A percentile compares a stretch with the other conserved stretches of the same genome.
Conservation (phyloP, 2,888 invertebrate genomes). For the Mesorhabditis belari region DNA sequence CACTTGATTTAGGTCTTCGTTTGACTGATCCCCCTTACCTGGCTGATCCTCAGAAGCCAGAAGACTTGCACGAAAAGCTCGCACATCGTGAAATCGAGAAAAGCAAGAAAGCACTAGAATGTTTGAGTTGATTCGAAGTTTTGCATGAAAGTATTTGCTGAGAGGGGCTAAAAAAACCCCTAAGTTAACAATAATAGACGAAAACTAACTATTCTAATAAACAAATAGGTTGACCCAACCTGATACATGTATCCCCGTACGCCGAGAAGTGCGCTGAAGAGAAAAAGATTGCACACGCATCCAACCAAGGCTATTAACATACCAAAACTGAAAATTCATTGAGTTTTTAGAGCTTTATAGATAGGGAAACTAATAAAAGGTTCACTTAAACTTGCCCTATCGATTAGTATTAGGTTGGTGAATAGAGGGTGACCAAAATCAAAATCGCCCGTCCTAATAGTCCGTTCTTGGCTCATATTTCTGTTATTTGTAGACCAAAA, state of each 20-base stretch:
- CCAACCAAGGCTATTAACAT: slow-evolving; percentile 15
- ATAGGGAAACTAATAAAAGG: background rate
- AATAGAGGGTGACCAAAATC: no score
- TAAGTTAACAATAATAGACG: no score
- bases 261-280: slow-evolving; percentile 27
- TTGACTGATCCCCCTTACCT: no score
- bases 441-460: no score
- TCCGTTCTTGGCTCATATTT: background rate
- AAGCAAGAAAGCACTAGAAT: background rate
- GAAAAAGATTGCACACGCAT: slow-evolving; percentile 25
- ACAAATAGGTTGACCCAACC: no score
- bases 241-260: background rate
- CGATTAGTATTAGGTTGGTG: background rate
- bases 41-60: background rate
- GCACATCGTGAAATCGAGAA: background rate
- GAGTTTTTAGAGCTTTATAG: slow-evolving; percentile 18
- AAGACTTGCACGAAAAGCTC: background rate
- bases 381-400: background rate
- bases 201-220: no score
- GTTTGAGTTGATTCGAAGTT: background rate
- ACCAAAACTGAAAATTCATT: slow-evolving; percentile 12
- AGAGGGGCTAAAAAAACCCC: no score
- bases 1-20: no score
- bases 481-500: no score
- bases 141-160: no score